Base-by-base conservation (phyloP, 2,888 invertebrate species). In the Drosophila multiciliata region DNA sequence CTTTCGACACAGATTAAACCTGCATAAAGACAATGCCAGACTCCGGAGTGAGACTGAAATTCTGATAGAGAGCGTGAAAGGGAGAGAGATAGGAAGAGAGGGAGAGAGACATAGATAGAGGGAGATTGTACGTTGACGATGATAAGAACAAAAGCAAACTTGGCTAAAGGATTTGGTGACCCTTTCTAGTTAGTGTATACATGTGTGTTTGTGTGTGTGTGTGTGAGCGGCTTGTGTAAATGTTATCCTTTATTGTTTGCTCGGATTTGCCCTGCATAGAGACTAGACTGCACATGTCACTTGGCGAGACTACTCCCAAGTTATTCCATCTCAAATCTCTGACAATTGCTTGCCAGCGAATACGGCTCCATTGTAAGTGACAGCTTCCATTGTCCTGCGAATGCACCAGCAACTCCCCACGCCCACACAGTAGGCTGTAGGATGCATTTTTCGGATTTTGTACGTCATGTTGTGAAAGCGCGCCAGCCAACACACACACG, bases 1-100 rank as follows among this genome's bases (percentile, higher is more conserved):
- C 87, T 87, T 89, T 87, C 87, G 90, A 90, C 90, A 87, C 87
- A 87, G 87, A 87, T 87, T 90, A 87, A 90, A 79, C 82, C 89
- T 74, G 90, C 87, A 86, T 85, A 79, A 86, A 88, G 84, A 85
- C 88, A 85, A 85, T 88, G 86, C 75, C 69, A 72, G 72, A 59
- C 62, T 17, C 38, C 9, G 20, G 23, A 54, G 36, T 26, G 65
- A 63, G 59, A 65, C 64, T 23, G 52, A 36, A 32, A 38, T 32
- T 33, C 36, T 26, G 23, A 29, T 67, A 26, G 7, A 29, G 42
- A 23, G n/a, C 15, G 45, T 35, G 29, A 33, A 17, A 29, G 29
- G n/a, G 40, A 17, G 48, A n/a, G 58, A 20, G 60, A 54, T 29
- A 32, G 29, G 17, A 55, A 23, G 32, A 55, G 49, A 50, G 57